These are phyloP conservation scores for Pseudolycoriella hygida DNA, from an alignment of 2,888 invertebrate species.

Conservation along the genomic window DNA sequence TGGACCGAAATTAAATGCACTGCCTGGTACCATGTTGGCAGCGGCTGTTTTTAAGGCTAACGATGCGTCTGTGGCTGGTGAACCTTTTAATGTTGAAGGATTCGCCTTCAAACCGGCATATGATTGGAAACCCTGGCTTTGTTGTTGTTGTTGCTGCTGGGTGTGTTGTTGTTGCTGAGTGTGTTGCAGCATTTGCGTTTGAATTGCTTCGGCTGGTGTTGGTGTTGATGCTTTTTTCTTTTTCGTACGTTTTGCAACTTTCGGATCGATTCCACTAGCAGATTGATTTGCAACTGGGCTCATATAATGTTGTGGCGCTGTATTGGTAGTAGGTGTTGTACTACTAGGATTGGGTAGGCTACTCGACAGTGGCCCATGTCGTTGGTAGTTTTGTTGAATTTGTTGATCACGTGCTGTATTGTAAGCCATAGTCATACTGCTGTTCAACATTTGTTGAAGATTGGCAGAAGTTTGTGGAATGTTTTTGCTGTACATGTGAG, in stretches of 20 bases:
- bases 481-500: conserved; percentile 38
- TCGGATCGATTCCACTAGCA: conserved; percentile 7
- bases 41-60: conserved; percentile 24
- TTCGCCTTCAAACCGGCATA: conserved; percentile 36
- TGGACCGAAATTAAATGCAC: conserved; percentile 71
- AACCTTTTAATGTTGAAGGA: conserved; percentile 5
- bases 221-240: conserved; percentile 16
- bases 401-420: conserved; percentile 9
- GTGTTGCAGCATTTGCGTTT: conserved; percentile 13
- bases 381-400: conserved; percentile 13
- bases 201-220: conserved; percentile 17
- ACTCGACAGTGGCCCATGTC: conserved; percentile 12
- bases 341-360: conserved; percentile 11
- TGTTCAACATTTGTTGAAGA: conserved; percentile 8
- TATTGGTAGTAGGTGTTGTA: conserved; percentile 16
- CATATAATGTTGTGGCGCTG: conserved; percentile 13
- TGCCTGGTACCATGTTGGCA: conserved; percentile 56
- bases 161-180: conserved; percentile 13
- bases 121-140: conserved; percentile 35
- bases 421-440: background rate
- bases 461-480: conserved; percentile 20
- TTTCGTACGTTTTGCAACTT: conserved; percentile 11
- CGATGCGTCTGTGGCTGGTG: conserved; percentile 7
- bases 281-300: conserved; percentile 10
- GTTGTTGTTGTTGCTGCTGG: conserved; percentile 11